phyloP scores from a whole-genome alignment of 2,113 vertebrate genomes.

The Ceyx margarethae region DNA sequence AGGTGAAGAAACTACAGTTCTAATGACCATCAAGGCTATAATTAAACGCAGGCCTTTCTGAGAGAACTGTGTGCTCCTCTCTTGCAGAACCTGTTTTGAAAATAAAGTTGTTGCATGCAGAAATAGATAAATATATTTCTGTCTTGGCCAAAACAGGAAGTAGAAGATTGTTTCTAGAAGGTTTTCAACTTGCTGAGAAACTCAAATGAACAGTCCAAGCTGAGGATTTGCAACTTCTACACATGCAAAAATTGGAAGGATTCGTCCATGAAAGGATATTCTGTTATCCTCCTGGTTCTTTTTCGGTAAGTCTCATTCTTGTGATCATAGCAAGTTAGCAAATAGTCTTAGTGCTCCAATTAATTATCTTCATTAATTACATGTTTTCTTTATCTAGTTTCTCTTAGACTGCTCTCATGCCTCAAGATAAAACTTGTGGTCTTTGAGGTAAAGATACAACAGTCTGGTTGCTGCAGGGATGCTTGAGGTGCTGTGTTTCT shows the following conservation, averaged over 20 bases:
- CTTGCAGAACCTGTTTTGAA: background rate
- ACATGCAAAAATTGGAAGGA: background rate
- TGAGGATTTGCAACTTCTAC: background rate
- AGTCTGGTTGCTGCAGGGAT: background rate
- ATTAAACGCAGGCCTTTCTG: background rate
- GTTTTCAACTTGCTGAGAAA: background rate
- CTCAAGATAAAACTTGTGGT: background rate
- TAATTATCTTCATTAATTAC: background rate
- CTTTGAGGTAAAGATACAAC: background rate
- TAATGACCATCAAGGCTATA: background rate
- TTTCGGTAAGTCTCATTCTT: background rate
- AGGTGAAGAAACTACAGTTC: background rate
- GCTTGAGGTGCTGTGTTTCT: background rate
- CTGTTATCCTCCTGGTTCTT: background rate
- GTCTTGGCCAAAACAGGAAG: background rate
- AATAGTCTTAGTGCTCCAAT: background rate
- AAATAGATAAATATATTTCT: background rate
- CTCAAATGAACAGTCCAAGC: fast-evolving
- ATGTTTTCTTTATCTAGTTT: background rate
- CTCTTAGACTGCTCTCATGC: background rate
- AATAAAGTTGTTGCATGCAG: background rate
- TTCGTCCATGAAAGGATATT: background rate
- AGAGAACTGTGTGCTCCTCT: background rate
- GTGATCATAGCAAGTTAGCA: background rate
- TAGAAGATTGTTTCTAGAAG: background rate